Conservation (phyloP, 2,797 vertebrate species). For the Sarcophilus harrisii region DNA sequence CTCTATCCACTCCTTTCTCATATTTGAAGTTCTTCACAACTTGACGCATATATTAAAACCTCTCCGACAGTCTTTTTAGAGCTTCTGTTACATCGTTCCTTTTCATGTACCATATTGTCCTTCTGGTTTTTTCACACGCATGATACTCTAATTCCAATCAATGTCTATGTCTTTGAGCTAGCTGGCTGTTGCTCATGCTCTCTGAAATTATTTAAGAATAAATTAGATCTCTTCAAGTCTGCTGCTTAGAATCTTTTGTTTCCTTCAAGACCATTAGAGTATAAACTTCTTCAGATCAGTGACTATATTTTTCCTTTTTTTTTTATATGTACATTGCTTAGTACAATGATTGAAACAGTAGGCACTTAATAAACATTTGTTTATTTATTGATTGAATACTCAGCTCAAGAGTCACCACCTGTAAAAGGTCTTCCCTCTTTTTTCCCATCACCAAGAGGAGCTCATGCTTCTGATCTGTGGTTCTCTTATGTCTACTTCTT, state of each 20-base stretch:
- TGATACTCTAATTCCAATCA: not conserved
- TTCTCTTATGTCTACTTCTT: not conserved
- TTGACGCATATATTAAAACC: not conserved
- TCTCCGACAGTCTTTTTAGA: not conserved
- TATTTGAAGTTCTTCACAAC: not conserved
- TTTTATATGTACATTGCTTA: not conserved
- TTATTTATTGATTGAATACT: not conserved
- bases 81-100: not conserved
- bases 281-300: not conserved
- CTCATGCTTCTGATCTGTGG: not conserved
- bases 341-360: not conserved
- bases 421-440: not conserved
- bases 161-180: not conserved
- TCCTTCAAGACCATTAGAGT: not conserved
- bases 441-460: not conserved
- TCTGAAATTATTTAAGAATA: not conserved
- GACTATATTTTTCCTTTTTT: not conserved
- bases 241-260: not conserved
- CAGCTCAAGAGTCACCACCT: not conserved
- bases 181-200: not conserved
- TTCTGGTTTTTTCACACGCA: not conserved
- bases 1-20: not conserved
- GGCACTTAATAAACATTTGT: not conserved
- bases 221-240: not conserved
- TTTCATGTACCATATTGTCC: not conserved